Evolutionary conservation across 2,888 invertebrate species (phyloP), one percentile per base, ranked within the genome.

Genomic region (Melikaiella ostensackeni): DNA sequence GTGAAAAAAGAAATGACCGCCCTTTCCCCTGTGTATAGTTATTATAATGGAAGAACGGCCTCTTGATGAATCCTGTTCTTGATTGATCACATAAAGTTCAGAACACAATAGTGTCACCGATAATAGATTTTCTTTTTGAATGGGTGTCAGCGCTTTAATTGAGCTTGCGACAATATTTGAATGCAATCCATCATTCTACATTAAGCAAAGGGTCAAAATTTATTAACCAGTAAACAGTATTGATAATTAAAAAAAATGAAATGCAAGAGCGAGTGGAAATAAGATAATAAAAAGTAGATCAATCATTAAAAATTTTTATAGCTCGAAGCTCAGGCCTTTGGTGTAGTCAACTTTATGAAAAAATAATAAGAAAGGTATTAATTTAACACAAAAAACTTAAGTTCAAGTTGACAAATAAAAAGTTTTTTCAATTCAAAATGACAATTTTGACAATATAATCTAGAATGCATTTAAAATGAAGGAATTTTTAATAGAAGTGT

Each of bases 61-160:
- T 8, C 35, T 13, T 62, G 35, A 35, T 62, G 62, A 35, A 35
- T 63, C 35, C 33, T 63, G 63, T n/a, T 63, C 35, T 63, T 63
- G 63, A 63, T 63, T 63, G 63, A 63, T 63, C 35, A 35, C 35
- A 63, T 63, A n/a, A 63, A 63, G n/a, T 63, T 63, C 35, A 11
- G 8, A 35, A 35, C 33, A 62, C 62, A 63, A 63, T 63, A 35
- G 35, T 19, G 33, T 30, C 63, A 63, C 35, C 35, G 13, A 63
- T 63, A 63, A 35, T 35, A 30, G 61, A n/a, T n/a, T n/a, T n/a
- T 33, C 7, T 33, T 30, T 35, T 11, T 11, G 35, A 35, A 63
- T 35, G 33, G 3, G n/a, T 13, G 35, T 63, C 63, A 63, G 11
- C 35, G n/a, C 21, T n/a, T 35, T 63, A 63, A 63, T 35, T 63